These are phyloP conservation scores for Dynastes grantii DNA, from an alignment of 2,888 invertebrate species.

Conservation along the genomic window DNA sequence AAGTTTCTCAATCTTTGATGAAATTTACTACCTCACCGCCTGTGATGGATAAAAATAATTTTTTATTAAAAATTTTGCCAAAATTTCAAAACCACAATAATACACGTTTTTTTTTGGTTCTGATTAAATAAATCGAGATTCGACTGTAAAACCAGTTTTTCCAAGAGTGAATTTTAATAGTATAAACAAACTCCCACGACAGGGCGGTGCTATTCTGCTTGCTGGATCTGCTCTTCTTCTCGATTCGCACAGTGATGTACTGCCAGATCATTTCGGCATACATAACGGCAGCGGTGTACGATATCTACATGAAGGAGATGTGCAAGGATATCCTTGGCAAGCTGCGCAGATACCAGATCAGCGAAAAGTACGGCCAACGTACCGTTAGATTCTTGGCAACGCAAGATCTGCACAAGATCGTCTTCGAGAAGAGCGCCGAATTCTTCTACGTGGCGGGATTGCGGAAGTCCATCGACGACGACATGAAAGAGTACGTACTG, in stretches of 20 bases:
- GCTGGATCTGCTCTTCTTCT: slow-evolving; percentile 11
- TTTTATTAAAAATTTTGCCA: background rate
- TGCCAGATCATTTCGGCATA: slow-evolving; percentile 29
- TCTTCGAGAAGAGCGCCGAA: background rate
- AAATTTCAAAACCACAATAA: background rate
- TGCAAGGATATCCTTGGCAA: background rate
- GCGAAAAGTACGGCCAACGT: slow-evolving; percentile 14
- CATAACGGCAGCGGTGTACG: slow-evolving; percentile 1
- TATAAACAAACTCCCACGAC: background rate
- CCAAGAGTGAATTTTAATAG: background rate
- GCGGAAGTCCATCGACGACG: slow-evolving; percentile 30
- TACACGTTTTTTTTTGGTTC: too few species aligned
- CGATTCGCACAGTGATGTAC: slow-evolving; percentile 19
- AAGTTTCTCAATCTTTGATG: too few species aligned
- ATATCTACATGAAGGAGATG: background rate
- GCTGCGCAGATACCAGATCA: slow-evolving; percentile 18
- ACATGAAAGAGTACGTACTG: slow-evolving; percentile 28
- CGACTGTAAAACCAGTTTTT: too few species aligned
- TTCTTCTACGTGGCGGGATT: slow-evolving; percentile 35
- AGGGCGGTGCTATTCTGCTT: background rate
- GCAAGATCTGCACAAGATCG: slow-evolving; percentile 16
- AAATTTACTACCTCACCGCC: too few species aligned
- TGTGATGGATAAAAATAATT: background rate
- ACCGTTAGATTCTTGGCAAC: background rate
- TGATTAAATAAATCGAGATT: too few species aligned